These are phyloP conservation scores for Iphiclides podalirius DNA, from an alignment of 2,888 invertebrate species.

Conservation along the genomic window DNA sequence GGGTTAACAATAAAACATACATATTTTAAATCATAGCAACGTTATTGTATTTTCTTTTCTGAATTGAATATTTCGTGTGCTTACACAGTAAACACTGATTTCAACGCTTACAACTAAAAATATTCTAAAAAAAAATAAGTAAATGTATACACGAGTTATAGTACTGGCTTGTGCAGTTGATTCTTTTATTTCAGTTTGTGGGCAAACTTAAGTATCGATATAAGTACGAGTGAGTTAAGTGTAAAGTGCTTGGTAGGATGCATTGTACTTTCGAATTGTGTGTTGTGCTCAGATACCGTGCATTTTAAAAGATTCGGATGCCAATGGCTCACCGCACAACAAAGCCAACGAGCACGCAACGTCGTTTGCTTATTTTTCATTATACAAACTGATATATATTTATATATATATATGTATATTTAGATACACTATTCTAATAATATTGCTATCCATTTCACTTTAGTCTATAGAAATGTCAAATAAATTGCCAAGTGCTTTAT, in stretches of 20 bases:
- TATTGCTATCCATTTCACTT: slow-evolving; percentile 79
- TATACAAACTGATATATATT: slow-evolving; percentile 73
- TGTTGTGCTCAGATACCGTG: slow-evolving; percentile 76
- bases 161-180: slow-evolving; percentile 74
- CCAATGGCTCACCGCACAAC: slow-evolving; percentile 62
- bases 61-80: slow-evolving; percentile 84
- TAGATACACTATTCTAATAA: slow-evolving; percentile 76
- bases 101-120: slow-evolving; percentile 86
- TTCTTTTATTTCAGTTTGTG: slow-evolving; percentile 43
- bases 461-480: slow-evolving; percentile 76
- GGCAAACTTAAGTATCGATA: slow-evolving; percentile 60
- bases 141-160: slow-evolving; percentile 63
- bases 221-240: slow-evolving; percentile 59
- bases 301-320: slow-evolving; percentile 60
- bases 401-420: slow-evolving; percentile 36
- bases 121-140: slow-evolving; percentile 81
- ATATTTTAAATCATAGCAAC: slow-evolving; percentile 81
- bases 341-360: slow-evolving; percentile 67
- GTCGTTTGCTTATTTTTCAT: slow-evolving; percentile 63
- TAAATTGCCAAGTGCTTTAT: slow-evolving; percentile 52
- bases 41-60: slow-evolving; percentile 83
- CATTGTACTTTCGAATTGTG: slow-evolving; percentile 41
- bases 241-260: slow-evolving; percentile 53
- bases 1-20: slow-evolving; percentile 52
- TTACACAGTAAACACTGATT: slow-evolving; percentile 86